Conservation (phyloP, 2,113 vertebrate genomes). For the Nesospiza acunhae region DNA sequence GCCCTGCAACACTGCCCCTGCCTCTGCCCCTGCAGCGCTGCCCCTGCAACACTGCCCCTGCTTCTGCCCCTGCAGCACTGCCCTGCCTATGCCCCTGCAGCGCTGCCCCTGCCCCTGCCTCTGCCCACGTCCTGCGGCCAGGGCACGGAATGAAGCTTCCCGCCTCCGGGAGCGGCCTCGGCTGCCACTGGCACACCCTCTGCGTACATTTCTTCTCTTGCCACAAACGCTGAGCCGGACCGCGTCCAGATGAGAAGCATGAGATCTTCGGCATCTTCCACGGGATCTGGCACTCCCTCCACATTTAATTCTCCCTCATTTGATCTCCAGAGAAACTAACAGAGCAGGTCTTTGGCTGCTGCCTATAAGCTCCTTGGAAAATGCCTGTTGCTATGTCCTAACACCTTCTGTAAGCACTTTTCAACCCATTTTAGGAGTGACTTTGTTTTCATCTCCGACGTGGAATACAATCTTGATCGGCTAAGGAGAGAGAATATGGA, state of each 20-base stretch:
- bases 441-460: not conserved
- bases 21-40: no score
- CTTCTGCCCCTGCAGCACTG: no score
- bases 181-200: fast-evolving
- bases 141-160: fast-evolving
- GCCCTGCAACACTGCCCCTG: no score
- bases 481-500: not conserved
- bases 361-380: not conserved
- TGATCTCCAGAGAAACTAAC: not conserved
- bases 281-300: fast-evolving
- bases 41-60: no score
- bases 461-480: fast-evolving
- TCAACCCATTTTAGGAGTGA: not conserved
- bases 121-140: not conserved
- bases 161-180: not conserved
- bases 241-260: fast-evolving
- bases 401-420: not conserved
- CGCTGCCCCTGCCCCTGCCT: fast-evolving
- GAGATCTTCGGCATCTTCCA: not conserved
- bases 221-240: fast-evolving
- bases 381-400: not conserved
- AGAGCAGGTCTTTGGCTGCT: not conserved
- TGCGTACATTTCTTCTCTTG: fast-evolving
- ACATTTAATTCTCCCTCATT: fast-evolving
- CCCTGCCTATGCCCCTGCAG: no score